Evolutionary conservation across 2,113 vertebrate genomes (phyloP).

Genomic region (Thymallus thymallus): DNA sequence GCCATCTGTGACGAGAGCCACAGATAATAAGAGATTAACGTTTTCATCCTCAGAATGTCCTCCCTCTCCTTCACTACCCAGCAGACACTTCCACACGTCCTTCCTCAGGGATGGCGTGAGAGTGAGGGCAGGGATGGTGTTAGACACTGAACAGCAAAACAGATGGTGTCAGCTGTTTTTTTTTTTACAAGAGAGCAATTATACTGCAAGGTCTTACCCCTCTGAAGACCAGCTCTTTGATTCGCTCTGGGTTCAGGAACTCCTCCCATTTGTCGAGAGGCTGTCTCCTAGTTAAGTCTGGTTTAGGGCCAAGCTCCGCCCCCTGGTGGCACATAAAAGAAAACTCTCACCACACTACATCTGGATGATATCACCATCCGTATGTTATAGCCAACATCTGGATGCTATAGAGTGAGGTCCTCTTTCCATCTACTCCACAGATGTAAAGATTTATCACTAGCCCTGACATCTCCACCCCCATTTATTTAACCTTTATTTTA

Average conservation of each 20-base stretch:
- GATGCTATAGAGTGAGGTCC: background rate
- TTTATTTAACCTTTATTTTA: too few relatives aligned
- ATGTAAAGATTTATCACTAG: too few relatives aligned
- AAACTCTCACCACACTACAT: background rate
- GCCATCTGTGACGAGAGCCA: background rate
- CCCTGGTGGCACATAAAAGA: conserved; percentile 57
- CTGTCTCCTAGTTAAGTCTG: conserved; percentile 70
- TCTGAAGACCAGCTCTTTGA: conserved; percentile 83
- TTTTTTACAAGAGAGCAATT: background rate
- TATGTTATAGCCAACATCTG: background rate
- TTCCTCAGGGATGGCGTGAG: conserved; percentile 70
- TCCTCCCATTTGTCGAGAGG: conserved; percentile 80
- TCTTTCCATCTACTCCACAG: background rate
- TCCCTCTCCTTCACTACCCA: conserved; percentile 79
- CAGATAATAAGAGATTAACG: conserved; percentile 66
- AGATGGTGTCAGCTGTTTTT: background rate
- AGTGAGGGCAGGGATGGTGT: background rate
- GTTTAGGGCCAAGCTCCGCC: conserved; percentile 81
- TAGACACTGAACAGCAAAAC: background rate
- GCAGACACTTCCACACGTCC: conserved; percentile 88
- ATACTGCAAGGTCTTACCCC: conserved; percentile 72
- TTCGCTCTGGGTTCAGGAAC: conserved; percentile 75
- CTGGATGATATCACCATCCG: background rate
- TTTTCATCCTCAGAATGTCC: conserved; percentile 78
- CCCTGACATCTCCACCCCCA: background rate